Base-by-base conservation (phyloP, 1,140 invertebrate genomes). In the Pseudomyrmex flavicornis region DNA sequence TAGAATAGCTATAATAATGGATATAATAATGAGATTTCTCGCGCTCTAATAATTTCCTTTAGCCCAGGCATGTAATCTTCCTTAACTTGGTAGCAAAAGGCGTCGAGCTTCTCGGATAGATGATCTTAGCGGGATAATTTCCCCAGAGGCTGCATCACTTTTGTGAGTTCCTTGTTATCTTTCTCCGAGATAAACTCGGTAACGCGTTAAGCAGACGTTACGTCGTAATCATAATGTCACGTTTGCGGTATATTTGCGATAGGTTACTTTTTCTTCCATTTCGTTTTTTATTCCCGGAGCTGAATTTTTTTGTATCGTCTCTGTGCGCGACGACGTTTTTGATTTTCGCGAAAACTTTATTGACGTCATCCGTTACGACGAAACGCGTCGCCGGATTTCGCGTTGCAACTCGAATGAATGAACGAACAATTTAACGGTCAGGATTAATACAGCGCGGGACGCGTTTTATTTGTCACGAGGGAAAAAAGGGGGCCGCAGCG, bases 41-140 rank as follows among this genome's bases (percentile, higher is more conserved):
- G 7, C 15, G 2, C 20, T 20, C 12, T 80, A 59, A 72, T 61
- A 80, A 80, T 70, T 26, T 12, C 44, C 44, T 10, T 79, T 79
- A 59, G 70, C 65, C 3, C 68, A 35, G 65, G 15, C 20, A n/a
- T 69, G 63, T 79, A 79, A 79, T 79, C 58, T 79, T 70, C 54
- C 13, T 69, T 59, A 70, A 79, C 65, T 15, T 9, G 15, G 52
- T 17, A 70, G 65, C 65, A 65, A 70, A 79, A 79, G 65, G 65
- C 54, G 65, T 70, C 66, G 76, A 79, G 76, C 48, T 58, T 44
- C 3, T 48, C 44, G 5, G 54, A 59, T 35, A 59, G 65, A 26
- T 79, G 76, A 79, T 79, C 76, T 79, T 79, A 79, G 65, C 54
- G 52, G 44, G 76, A 79, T 79, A 79, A 79, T 79, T 79, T 79